Evolutionary conservation across 2,113 vertebrate species (phyloP), one percentile per base, ranked within the genome.

Genomic region (Labrus mixtus): DNA sequence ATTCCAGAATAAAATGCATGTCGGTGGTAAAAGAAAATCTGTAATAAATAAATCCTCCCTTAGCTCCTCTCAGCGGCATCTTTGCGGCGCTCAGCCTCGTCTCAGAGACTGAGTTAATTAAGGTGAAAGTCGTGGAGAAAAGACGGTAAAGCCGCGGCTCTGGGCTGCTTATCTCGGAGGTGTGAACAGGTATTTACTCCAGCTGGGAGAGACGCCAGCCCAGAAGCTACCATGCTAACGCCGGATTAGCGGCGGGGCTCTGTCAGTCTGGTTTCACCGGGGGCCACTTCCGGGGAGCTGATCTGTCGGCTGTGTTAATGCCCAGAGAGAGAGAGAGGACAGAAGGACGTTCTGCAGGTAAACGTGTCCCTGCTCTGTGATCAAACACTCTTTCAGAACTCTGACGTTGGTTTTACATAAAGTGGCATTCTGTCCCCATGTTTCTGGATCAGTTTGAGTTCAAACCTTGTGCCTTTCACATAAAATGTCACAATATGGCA

Each of bases 141-240:
- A 76, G 86, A 76, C 76, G 61, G 20, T 48, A 81, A 89, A 93
- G 90, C 84, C 19, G 66, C 60, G 11, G 39, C 66, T 80, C 84
- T 74, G 45, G 33, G 29, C 78, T 60, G 82, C 88, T 93, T 89
- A 91, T 92, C 90, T 76, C 46, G 2, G 36, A 73, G 86, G 75
- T 45, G 80, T 72, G 86, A 89, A 64, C 88, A 90, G 90, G 90
- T 92, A 90, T 88, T 93, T 85, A 85, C 87, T 90, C 87, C 79
- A 75, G 77, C 91, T 89, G 87, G 57, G 85, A 82, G 84, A 85
- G 75, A 61, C 61, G 78, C 73, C 74, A 65, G 73, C 68, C 53
- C 10, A 19, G 33, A 45, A 57, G 74, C 84, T 85, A 83, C 76
- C 82, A 61, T 33, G 84, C 88, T 91, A 88, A 90, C 68, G 81